Percentiles rank a stretch among this genome's conserved stretches.
Conservation (phyloP, 2,797 vertebrate genomes). For the Microhierax caerulescens region DNA sequence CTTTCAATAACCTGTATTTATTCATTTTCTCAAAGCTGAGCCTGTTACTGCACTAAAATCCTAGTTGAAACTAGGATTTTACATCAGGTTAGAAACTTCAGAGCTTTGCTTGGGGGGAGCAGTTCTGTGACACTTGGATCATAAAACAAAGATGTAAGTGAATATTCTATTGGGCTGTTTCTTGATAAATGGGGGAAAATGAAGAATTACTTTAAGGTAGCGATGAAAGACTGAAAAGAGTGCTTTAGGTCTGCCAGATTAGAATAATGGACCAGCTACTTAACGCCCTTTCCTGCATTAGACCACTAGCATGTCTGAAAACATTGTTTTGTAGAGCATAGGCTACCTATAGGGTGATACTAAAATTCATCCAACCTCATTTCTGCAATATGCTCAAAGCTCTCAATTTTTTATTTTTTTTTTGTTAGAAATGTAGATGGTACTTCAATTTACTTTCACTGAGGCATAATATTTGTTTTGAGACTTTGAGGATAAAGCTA, state of each 20-base stretch:
- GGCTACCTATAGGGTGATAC: background rate
- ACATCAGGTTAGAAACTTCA: background rate
- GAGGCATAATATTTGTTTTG: constrained; percentile 25
- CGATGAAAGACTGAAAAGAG: background rate
- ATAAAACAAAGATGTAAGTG: no score
- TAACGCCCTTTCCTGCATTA: background rate
- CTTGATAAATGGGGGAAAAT: background rate
- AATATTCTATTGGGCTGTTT: background rate
- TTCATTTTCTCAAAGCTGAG: background rate
- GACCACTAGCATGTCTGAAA: background rate
- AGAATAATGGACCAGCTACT: background rate
- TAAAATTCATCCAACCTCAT: background rate
- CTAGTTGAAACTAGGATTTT: background rate
- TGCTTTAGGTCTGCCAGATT: background rate
- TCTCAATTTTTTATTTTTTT: background rate
- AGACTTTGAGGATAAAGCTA: background rate
- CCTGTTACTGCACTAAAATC: background rate
- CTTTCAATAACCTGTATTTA: background rate
- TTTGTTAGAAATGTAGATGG: background rate
- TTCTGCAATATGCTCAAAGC: background rate
- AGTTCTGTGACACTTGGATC: background rate
- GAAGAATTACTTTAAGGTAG: background rate
- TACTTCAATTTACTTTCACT: constrained; percentile 16
- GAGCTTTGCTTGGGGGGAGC: background rate
- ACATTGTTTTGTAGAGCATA: background rate